Evolutionary conservation across 2,113 vertebrate genomes (phyloP), one percentile per base, ranked within the genome.

Genomic region (Capreolus pygargus): DNA sequence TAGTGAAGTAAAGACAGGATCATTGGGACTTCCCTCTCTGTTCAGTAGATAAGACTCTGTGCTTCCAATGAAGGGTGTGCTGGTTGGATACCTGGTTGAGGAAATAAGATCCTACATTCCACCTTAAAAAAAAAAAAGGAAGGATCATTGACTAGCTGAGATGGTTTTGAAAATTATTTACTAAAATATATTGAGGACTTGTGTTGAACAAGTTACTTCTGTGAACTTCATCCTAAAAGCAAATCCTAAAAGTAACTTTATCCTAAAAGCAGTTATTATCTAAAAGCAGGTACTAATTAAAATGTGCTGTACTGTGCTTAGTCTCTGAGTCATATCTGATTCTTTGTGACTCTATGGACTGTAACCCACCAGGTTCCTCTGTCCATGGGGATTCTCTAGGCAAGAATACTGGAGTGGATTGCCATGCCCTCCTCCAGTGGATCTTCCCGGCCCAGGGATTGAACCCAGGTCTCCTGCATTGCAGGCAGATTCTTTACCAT

Each of bases 111-210:
- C n/a, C 67, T 74, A 74, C 67, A 74, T 74, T 74, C 67, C 67
- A 74, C 19, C 67, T 74, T 74, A 23, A 39, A 70, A 74, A 39
- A 64, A 64, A 64, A 64, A 67, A 21, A 23, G 21, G 33, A n/a
- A 45, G 14, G 30, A 33, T 89, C 78, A 67, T 9, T 58, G 15
- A 3, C 43, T 50, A 95, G 52, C 33, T 86, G 33, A 86, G 45
- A 67, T 12, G 25, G 57, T 83, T 93, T 96, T 79, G 55, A 91
- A 91, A 91, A 84, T 79, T 74, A 70, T 87, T 95, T 88, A 33
- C 43, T 78, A 43, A 89, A 60, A 61, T 70, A 45, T n/a, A 60
- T 3, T 39, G 11, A 52, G 74, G 16, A 79, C 6, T 54, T 84
- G 25, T 64, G 33, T 93, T 58, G 21, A 90, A 50, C 39, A 87